These are phyloP conservation scores for Andrena marginata DNA, from an alignment of 2,888 invertebrate species.

Conservation along the genomic window DNA sequence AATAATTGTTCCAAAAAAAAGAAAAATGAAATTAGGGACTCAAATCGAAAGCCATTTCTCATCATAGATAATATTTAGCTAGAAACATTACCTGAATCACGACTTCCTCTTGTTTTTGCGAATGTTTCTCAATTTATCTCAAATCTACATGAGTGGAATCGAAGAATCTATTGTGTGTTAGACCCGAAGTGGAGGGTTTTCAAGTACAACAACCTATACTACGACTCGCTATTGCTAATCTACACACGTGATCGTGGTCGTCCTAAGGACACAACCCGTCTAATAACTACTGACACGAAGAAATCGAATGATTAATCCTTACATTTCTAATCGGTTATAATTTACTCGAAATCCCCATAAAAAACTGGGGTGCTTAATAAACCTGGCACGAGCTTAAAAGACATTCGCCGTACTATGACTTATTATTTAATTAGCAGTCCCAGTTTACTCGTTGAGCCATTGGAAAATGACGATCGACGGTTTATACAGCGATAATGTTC, in stretches of 20 bases:
- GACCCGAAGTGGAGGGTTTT: slow-evolving; percentile 45
- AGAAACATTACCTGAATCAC: too few species aligned
- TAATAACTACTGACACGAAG: slow-evolving; percentile 58
- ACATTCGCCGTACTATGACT: slow-evolving; percentile 13
- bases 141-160: not conserved
- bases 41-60: too few species aligned
- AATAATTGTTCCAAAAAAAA: too few species aligned
- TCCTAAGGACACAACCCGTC: slow-evolving; percentile 53
- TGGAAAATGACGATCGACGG: too few species aligned
- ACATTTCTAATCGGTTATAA: slow-evolving; percentile 31
- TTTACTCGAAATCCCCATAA: not conserved
- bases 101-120: too few species aligned
- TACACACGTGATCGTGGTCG: slow-evolving; percentile 78
- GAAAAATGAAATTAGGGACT: too few species aligned
- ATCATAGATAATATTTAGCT: too few species aligned
- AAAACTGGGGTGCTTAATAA: not conserved
- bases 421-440: not conserved
- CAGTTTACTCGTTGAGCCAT: too few species aligned
- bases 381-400: slow-evolving; percentile 18
- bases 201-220: slow-evolving; percentile 62
- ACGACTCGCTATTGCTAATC: slow-evolving; percentile 81
- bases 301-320: slow-evolving; percentile 48
- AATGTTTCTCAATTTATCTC: not conserved
- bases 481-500: too few species aligned
- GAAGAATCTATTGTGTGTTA: slow-evolving; percentile 6